Evolutionary conservation across 2,797 vertebrate genomes (phyloP).

Genomic region (Pipistrellus pygmaeus): DNA sequence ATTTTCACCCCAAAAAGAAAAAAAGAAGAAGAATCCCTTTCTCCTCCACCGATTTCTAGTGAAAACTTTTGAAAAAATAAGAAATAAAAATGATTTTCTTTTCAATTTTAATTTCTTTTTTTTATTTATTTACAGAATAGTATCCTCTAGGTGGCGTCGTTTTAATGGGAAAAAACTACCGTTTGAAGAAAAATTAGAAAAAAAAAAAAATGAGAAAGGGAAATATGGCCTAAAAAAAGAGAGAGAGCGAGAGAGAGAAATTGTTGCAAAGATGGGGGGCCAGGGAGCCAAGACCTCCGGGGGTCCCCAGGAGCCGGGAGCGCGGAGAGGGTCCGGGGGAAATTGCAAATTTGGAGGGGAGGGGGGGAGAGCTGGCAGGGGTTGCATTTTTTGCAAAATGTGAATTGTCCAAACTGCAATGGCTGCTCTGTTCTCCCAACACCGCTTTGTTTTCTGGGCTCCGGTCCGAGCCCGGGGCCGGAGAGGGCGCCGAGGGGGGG

Average conservation of each 20-base stretch:
- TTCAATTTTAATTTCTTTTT: conserved; percentile 86
- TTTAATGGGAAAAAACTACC: conserved; percentile 85
- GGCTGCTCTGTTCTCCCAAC: conserved; percentile 83
- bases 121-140: conserved; percentile 86
- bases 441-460: conserved; percentile 86
- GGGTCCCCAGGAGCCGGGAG: conserved; percentile 21
- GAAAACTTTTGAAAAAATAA: conserved; percentile 80
- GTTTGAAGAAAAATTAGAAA: conserved; percentile 84
- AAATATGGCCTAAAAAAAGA: conserved; percentile 75
- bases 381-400: conserved; percentile 83
- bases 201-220: conserved; percentile 81
- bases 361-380: conserved; percentile 76
- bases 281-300: neutral
- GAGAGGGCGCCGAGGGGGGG: conserved; percentile 57
- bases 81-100: conserved; percentile 86
- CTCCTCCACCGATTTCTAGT: neutral
- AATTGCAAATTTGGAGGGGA: conserved; percentile 65
- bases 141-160: conserved; percentile 87
- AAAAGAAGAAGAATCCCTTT: conserved; percentile 72
- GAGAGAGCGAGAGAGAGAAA: conserved; percentile 25
- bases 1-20: conserved; percentile 27
- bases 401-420: conserved; percentile 86
- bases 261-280: conserved; percentile 69
- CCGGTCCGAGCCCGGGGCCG: conserved; percentile 73
- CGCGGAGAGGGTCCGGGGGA: conserved; percentile 52